Evolutionary conservation across 2,113 vertebrate species (phyloP), one percentile per base, ranked within the genome.

Genomic region (Salminus brasiliensis): DNA sequence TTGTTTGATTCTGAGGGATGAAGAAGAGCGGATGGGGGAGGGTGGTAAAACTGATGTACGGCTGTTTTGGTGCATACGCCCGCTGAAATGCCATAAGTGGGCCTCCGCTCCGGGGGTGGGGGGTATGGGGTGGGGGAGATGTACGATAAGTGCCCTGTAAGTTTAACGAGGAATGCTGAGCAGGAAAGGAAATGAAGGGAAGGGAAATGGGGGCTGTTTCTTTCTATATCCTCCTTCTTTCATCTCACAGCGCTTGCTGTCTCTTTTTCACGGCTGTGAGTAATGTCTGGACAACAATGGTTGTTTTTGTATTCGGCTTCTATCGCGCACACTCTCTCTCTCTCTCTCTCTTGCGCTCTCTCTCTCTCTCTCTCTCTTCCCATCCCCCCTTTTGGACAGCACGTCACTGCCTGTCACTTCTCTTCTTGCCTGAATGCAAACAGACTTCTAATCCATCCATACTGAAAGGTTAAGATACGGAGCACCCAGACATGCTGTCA

Each of bases 381-480:
- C 62, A 3, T 21, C 52, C 16, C 23, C 79, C 32, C 68, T 62
- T 74, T 87, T 81, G 82, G 80, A 83, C 62, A 34, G 62, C 60
- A 41, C 57, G 55, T 76, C 66, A 43, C 76, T 32, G n/a, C 67
- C 76, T 81, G 79, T 82, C 81, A 72, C 62, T 71, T 67, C 65
- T 72, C n/a, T 32, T 74, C 43, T 43, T 34, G 30, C 76, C 60
- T 41, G 79, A 76, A 86, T 68, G 80, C 83, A 78, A 76, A 76
- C 79, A 45, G 68, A 82, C 83, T 83, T n/a, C 65, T 34, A 70
- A 86, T 75, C 57, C 36, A 75, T 53, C 68, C 49, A 25, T 21
- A 70, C 18, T 18, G 16, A 81, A 79, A 81, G 77, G 81, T 85
- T 82, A 60, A 84, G 78, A 83, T 70, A 75, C 66, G 68, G 66